phyloP scores from a whole-genome alignment of 2,797 vertebrate species.

The Cyprinella venusta region DNA sequence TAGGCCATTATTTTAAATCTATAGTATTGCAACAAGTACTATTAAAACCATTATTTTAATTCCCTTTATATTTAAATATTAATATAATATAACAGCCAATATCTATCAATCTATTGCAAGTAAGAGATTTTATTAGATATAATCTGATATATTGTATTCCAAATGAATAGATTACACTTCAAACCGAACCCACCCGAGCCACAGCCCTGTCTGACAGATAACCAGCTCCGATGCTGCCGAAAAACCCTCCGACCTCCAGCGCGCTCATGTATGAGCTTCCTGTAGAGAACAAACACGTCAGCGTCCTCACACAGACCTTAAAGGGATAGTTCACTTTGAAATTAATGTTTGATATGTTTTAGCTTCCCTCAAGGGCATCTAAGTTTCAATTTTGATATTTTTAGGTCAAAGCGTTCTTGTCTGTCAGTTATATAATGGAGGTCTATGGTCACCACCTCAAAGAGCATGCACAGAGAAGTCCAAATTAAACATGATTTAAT shows the following conservation, averaged over 20 bases:
- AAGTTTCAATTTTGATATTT: no score
- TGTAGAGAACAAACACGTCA: constrained; percentile 58
- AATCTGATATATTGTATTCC: background rate
- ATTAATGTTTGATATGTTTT: no score
- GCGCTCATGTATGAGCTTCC: constrained; percentile 98
- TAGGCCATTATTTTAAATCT: background rate
- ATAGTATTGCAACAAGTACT: no score
- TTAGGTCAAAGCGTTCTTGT: no score
- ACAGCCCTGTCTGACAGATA: constrained; percentile 94
- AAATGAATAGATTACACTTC: background rate
- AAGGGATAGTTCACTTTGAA: background rate
- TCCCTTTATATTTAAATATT: background rate
- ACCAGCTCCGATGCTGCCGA: constrained; percentile 91
- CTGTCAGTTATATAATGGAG: no score
- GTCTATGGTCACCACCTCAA: no score
- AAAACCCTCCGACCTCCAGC: constrained; percentile 91
- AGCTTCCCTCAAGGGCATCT: no score
- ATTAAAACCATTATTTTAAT: background rate
- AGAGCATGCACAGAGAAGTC: no score
- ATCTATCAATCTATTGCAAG: background rate
- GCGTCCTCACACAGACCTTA: background rate
- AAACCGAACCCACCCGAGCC: constrained; percentile 82
- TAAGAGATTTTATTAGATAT: background rate
- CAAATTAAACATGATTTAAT: no score
- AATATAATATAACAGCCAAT: background rate